Base-by-base conservation (phyloP, 2,888 invertebrate genomes). In the Drosophila eohydei region DNA sequence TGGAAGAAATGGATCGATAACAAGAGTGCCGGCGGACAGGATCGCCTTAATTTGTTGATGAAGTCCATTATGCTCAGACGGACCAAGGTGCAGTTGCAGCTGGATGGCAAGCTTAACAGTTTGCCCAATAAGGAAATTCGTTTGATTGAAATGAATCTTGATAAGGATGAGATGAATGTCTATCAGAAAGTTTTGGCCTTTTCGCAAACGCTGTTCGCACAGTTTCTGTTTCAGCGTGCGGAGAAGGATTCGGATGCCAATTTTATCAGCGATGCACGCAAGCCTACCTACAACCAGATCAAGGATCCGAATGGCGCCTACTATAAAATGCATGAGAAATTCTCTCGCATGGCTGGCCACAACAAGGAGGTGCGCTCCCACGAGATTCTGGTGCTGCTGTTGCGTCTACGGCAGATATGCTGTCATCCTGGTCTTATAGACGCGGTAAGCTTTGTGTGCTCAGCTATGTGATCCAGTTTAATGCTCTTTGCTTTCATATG, bases 1-100 rank as follows among this genome's bases (percentile, higher is more conserved):
- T 99, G 98, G 98, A 98, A 97, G 92, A 95, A 96, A 69, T 98
- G 98, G 96, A 97, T 99, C 58, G 97, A 97, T 88, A 96, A 96
- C 91, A 97, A 97, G 91, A 95, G 95, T 76, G 93, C 95, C 40
- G 96, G 96, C 48, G 97, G 97, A 0, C 95, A 96, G 88, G 95
- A 97, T 86, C 94, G 98, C 3, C 93, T 99, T n/a, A 95, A 96
- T 89, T 96, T 97, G 0, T 94, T 99, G 0, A 96, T 98, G 93
- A 97, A 97, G 66, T 95, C 96, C 6, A 90, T 99, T 1, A 95
- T 99, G 94, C 93, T 99, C 70, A 94, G 99, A 0, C 94, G 99
- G 48, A 98, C 98, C 0, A 99, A 99, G 92, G 93, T 93, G 11
- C 96, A 98, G 91, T 94, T 97, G 9, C 95, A 96, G 82, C 93